Evolutionary conservation across 2,888 invertebrate genomes (phyloP).

Genomic region (Drosophila paramelanica): DNA sequence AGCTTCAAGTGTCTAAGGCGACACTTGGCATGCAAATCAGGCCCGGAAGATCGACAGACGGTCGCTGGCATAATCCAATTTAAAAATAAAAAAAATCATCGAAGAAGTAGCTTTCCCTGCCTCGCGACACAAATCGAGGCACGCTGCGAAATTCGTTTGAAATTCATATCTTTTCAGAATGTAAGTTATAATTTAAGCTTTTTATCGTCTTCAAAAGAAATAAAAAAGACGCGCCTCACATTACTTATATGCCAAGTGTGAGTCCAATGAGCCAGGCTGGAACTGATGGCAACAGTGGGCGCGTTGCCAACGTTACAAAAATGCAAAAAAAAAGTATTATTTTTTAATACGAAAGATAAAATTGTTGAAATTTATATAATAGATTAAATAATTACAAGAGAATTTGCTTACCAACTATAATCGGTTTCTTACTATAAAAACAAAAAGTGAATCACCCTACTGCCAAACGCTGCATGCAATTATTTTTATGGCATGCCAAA

Average conservation of each 20-base stretch:
- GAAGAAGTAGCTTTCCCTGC: slow-evolving; percentile 31
- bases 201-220: slow-evolving; percentile 70
- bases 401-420: no score
- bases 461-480: slow-evolving; percentile 38
- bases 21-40: slow-evolving; percentile 65
- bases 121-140: slow-evolving; percentile 70
- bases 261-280: slow-evolving; percentile 29
- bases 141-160: slow-evolving; percentile 72
- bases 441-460: slow-evolving; percentile 25
- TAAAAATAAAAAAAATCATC: slow-evolving; percentile 73
- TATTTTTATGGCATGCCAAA: slow-evolving; percentile 32
- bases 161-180: slow-evolving; percentile 82
- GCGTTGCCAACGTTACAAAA: background rate
- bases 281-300: background rate
- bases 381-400: no score
- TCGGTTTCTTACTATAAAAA: no score
- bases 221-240: slow-evolving; percentile 51
- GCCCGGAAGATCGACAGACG: slow-evolving; percentile 30
- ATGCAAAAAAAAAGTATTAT: no score
- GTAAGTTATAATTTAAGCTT: slow-evolving; percentile 80
- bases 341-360: no score
- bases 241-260: slow-evolving; percentile 64
- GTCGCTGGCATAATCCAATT: slow-evolving; percentile 68
- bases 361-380: no score
- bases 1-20: background rate